Evolutionary conservation across 2,888 invertebrate species (phyloP), one percentile per base, ranked within the genome.

Genomic region (Caenorhabditis uteleia): DNA sequence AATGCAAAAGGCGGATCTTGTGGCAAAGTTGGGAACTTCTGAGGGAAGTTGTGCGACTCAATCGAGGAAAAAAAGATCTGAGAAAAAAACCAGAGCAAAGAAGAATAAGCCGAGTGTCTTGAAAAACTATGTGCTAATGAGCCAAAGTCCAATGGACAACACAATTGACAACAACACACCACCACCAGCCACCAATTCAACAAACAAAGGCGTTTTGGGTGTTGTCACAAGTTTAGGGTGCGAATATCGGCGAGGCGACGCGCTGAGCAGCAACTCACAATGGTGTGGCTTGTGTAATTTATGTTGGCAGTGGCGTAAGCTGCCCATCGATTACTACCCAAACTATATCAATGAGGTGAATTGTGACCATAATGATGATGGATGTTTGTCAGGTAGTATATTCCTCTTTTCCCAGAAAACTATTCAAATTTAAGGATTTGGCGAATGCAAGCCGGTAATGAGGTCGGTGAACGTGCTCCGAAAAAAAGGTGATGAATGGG

Each of bases 271-370:
- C 14, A 46, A 65, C 25, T 64, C 57, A 2, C 43, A 51, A 29
- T 68, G 61, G 61, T 55, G 51, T 36, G 71, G 71, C 1, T 38
- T 71, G 20, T 71, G 71, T 53, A 72, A 61, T 58, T 31, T 74
- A 21, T 74, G 74, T 36, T 74, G 74, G 74, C 66, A 68, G 23
- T 74, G 74, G 74, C 29, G 74, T 26, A 54, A 61, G 31, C 60
- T 74, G 7, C 71, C 74, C 0, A 45, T 54, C 8, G 60, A 66
- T 40, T 74, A 70, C 57, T 74, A 59, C 39, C 74, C 74, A 5
- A 60, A 54, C 47, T 72, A 68, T 48, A 49, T 74, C 26, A 74
- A 74, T 53, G 74, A 74, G 65, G 71, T 74, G 43, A 64, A 49
- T 49, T 74, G 74, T 48, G 69, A 71, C 49, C 38, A 42, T 23